Percentiles rank a stretch among this genome's conserved stretches.
phyloP scores from a whole-genome alignment of 2,797 vertebrate genomes.

The Lithobates sylvaticus region DNA sequence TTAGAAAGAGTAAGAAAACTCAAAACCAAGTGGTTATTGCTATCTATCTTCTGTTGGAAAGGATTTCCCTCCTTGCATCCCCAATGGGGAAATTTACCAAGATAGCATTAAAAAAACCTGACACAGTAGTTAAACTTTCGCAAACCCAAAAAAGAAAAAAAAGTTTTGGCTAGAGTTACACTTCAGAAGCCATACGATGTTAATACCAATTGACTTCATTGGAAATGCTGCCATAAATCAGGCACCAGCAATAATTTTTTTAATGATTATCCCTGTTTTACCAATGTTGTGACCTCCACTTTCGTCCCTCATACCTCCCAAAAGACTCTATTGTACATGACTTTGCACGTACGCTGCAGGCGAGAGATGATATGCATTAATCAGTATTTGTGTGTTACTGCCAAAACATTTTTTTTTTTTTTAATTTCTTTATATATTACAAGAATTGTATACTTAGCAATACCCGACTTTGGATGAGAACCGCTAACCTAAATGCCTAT shows the following conservation, averaged over 20 bases:
- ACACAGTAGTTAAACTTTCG: too few species aligned
- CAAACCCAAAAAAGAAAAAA: too few species aligned
- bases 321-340: neutral
- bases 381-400: conserved; percentile 56
- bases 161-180: neutral
- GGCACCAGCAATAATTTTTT: neutral
- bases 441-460: conserved; percentile 49
- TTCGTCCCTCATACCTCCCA: neutral
- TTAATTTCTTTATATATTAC: conserved; percentile 18
- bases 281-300: neutral
- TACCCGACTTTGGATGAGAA: conserved; percentile 34
- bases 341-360: conserved; percentile 3
- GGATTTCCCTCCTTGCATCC: too few species aligned
- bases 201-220: neutral
- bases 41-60: too few species aligned
- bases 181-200: neutral
- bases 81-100: too few species aligned
- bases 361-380: conserved; percentile 7
- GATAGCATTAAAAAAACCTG: too few species aligned
- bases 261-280: neutral
- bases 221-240: too few species aligned
- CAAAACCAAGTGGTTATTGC: too few species aligned
- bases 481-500: conserved; percentile 15
- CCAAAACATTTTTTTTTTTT: conserved; percentile 26
- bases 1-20: too few species aligned